phyloP scores from a whole-genome alignment of 2,797 vertebrate species.

The Poeciliopsis infans region DNA sequence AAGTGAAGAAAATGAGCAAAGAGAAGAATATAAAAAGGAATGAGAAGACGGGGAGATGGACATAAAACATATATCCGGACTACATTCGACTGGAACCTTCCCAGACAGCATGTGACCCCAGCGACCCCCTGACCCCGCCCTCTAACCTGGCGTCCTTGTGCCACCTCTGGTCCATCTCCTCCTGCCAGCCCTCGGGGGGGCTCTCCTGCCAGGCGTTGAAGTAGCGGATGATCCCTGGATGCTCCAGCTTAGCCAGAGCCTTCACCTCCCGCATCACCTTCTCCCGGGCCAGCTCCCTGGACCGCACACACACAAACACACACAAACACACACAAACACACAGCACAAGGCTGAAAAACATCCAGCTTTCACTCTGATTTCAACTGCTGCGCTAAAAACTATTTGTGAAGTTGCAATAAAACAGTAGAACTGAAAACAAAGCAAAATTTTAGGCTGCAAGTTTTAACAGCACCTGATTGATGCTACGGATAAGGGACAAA shows the following conservation, averaged over 20 bases:
- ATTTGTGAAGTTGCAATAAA: not conserved
- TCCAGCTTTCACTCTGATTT: not conserved
- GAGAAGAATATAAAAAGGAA: not conserved
- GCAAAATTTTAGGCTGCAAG: not conserved
- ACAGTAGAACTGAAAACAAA: not conserved
- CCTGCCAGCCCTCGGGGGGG: conserved; percentile 96
- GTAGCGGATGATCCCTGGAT: conserved; percentile 96
- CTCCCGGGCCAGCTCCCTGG: conserved; percentile 93
- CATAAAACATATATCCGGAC: not conserved
- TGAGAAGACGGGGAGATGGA: not conserved
- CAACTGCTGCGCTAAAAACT: too few relatives aligned
- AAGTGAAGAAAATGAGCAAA: not conserved
- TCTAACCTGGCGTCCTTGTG: conserved; percentile 91
- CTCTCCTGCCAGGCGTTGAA: conserved; percentile 99
- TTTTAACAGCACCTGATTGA: not conserved
- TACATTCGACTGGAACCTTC: not conserved
- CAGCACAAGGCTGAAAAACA: not conserved
- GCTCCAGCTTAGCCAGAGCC: conserved; percentile 96
- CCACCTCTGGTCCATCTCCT: conserved; percentile 96
- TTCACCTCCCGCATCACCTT: conserved; percentile 99
- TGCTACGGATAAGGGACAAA: not conserved
- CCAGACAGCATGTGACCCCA: not conserved
- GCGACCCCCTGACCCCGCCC: not conserved
- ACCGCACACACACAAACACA: not conserved
- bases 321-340: not conserved